These are phyloP conservation scores for Cydia strobilella DNA, from an alignment of 1,140 invertebrate species.

Conservation along the genomic window DNA sequence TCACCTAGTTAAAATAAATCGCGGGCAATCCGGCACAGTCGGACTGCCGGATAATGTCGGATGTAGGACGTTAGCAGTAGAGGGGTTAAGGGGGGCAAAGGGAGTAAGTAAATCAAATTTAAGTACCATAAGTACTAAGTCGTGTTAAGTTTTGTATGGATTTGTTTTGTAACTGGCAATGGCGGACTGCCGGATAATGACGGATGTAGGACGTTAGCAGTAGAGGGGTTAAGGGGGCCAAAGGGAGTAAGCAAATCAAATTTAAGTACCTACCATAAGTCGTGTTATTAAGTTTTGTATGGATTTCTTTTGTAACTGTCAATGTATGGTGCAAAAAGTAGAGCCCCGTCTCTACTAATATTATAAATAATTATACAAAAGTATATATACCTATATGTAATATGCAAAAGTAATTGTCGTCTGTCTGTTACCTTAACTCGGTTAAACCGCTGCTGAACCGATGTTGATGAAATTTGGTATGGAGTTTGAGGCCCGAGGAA, in stretches of 20 bases:
- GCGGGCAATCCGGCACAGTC: neutral
- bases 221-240: neutral
- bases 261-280: neutral
- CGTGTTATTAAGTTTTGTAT: too few relatives aligned
- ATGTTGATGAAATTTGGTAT: too few relatives aligned
- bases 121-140: neutral
- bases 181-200: neutral
- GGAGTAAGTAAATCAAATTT: neutral
- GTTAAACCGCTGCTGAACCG: too few relatives aligned
- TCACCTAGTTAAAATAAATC: slow-evolving; percentile 26
- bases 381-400: too few relatives aligned
- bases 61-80: neutral
- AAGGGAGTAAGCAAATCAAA: neutral
- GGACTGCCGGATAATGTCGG: neutral
- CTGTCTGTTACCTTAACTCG: too few relatives aligned
- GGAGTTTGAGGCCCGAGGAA: too few relatives aligned
- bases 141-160: too few relatives aligned
- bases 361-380: too few relatives aligned
- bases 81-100: neutral
- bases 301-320: neutral
- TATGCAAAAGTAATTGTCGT: too few relatives aligned
- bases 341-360: too few relatives aligned
- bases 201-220: neutral
- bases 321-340: neutral
- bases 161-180: neutral